Evolutionary conservation across 2,797 vertebrate species (phyloP), one percentile per base, ranked within the genome.

Genomic region (Hippopotamyrus pictus): DNA sequence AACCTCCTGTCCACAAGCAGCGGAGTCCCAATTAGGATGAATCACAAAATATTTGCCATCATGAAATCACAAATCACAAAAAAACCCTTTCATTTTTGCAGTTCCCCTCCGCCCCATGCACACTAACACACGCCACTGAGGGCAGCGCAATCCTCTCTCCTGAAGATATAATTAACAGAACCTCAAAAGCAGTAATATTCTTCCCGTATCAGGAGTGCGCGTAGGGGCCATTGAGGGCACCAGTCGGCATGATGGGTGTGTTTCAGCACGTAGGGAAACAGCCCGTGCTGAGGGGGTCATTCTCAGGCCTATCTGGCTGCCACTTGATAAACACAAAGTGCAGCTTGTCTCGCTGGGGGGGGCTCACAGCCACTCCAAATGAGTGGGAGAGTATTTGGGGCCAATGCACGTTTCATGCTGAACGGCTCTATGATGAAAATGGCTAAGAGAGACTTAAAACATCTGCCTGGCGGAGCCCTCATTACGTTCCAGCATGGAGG

Each of bases 371-470:
- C 62, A 22, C 37, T 62, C 53, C 54, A 90, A 89, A 89, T 22
- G 59, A 62, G 88, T 65, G 82, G 73, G 29, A 44, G 59, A 37
- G 25, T 57, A 88, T 86, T 88, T 33, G 59, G 19, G 86, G 5
- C 89, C 90, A 90, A 90, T 90, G 46, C 11, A 4, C 46, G 12
- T 91, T 89, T 92, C 90, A 91, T 90, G 91, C 87, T 90, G 89
- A 29, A 88, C 57, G 82, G 90, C 90, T 57, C 53, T 53, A 50
- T 93, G 91, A 93, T 92, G 91, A 93, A 93, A 90, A 86, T 3
- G 89, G 90, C 91, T 62, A 8, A 89, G 90, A 90, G 89, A 88
- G 91, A 88, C 90, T 90, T 88, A 48, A 91, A 91, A 91, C 88
- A 12, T 3, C 33, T 19, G 88, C 59, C 85, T 88, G 54, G 19